These are phyloP conservation scores for Acheta domesticus DNA, from an alignment of 2,888 invertebrate species.

Conservation along the genomic window DNA sequence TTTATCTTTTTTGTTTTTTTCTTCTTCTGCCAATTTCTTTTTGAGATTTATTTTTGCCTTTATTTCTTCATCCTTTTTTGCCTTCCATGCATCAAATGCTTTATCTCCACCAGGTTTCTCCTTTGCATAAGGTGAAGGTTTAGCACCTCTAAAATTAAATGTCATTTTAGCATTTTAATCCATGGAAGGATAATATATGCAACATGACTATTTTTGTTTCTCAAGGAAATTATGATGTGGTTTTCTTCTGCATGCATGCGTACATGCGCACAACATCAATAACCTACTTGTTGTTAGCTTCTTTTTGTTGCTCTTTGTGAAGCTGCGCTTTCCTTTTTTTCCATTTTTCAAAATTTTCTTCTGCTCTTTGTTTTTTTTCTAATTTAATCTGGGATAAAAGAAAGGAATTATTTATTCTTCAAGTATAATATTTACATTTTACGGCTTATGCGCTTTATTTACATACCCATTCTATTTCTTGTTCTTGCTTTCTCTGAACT, in stretches of 20 bases:
- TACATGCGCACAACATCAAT: no score
- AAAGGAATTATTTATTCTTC: constrained; percentile 20
- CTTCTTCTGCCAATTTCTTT: neutral
- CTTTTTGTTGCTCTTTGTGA: constrained; percentile 23
- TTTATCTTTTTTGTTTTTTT: neutral
- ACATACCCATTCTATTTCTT: constrained; percentile 21
- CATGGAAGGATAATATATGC: no score
- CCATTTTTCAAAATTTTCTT: constrained; percentile 35
- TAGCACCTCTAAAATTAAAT: no score
- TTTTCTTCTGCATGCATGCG: no score
- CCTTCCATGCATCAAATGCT: constrained; percentile 24
- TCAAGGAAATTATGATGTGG: no score
- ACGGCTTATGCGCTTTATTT: neutral
- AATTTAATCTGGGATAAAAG: constrained; percentile 26
- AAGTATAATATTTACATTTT: neutral
- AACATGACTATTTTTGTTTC: no score
- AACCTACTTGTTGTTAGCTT: neutral
- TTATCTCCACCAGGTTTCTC: neutral
- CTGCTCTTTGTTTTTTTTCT: constrained; percentile 31
- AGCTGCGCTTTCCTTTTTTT: constrained; percentile 29
- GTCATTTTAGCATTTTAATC: no score
- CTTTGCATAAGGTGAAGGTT: constrained; percentile 2
- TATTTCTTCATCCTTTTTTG: constrained; percentile 23
- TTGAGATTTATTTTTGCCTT: neutral
- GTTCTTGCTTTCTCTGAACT: neutral